Conservation (phyloP, 2,888 invertebrate genomes). For the Crossocerus cetratus region DNA sequence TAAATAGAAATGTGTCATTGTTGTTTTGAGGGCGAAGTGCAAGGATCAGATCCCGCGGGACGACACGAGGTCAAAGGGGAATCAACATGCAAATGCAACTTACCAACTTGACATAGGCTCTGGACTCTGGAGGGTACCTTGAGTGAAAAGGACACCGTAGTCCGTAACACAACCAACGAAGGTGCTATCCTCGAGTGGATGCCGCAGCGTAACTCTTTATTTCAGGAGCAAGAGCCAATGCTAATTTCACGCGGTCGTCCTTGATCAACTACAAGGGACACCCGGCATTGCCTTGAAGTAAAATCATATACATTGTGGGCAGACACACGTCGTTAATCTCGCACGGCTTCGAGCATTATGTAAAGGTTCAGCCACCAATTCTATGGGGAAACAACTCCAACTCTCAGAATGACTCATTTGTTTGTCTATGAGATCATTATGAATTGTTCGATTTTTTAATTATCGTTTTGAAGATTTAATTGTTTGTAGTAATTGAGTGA, state of each 20-base stretch:
- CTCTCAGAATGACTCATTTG: no score
- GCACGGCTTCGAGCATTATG: background rate
- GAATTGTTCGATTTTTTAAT: no score
- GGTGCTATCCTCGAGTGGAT: constrained; percentile 16
- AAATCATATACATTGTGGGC: constrained; percentile 28
- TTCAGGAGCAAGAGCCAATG: constrained; percentile 1
- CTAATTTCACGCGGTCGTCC: constrained; percentile 39
- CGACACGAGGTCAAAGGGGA: background rate
- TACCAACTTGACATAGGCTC: constrained; percentile 49
- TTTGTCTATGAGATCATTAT: no score
- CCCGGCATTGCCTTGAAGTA: constrained; percentile 40
- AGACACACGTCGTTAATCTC: background rate
- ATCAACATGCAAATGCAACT: constrained; percentile 27
- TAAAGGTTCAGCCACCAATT: background rate
- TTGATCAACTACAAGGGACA: constrained; percentile 44
- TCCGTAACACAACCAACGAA: background rate
- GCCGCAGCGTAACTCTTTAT: constrained; percentile 3
- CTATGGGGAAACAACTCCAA: background rate
- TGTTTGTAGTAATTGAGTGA: no score
- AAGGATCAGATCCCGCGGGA: background rate
- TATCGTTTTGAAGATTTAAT: no score
- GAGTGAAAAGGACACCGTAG: constrained; percentile 25
- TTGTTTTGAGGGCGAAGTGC: no score
- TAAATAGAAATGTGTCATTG: no score
- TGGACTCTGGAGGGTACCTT: constrained; percentile 32